Evolutionary conservation across 2,888 invertebrate genomes (phyloP).

Genomic region (Elaeidobius kamerunicus): DNA sequence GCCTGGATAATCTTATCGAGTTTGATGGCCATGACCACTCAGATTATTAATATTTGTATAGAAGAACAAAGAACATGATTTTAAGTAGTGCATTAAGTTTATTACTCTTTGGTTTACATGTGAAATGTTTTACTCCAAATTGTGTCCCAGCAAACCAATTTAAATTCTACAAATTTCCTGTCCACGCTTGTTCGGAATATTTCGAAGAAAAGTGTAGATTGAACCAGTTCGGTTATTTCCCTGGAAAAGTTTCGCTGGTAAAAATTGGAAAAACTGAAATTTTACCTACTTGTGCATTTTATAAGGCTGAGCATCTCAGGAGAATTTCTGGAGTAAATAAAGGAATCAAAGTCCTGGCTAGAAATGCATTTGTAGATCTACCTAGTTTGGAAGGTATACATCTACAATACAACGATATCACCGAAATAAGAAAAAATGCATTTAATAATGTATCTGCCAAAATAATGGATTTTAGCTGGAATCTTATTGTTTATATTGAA

Average conservation of each 20-base stretch:
- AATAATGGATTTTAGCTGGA: conserved; percentile 31
- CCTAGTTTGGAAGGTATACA: conserved; percentile 20
- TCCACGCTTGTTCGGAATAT: conserved; percentile 16
- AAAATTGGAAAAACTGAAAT: conserved; percentile 23
- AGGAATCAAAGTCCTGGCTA: conserved; percentile 23
- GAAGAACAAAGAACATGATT: too few relatives aligned
- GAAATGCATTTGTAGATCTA: conserved; percentile 24
- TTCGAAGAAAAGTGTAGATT: conserved; percentile 5
- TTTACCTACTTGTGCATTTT: conserved; percentile 30
- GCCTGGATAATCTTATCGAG: too few relatives aligned
- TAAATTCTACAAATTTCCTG: conserved; percentile 18
- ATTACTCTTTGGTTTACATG: not conserved
- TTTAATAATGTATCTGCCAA: conserved; percentile 24
- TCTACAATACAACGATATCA: conserved; percentile 25
- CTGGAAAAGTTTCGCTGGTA: conserved; percentile 18
- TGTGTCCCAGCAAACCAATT: conserved; percentile 27
- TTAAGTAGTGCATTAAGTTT: not conserved
- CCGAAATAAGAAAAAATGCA: conserved; percentile 19
- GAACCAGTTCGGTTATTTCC: conserved; percentile 5
- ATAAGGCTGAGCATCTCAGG: conserved; percentile 3
- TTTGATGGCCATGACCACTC: too few relatives aligned
- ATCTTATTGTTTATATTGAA: conserved; percentile 27
- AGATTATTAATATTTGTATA: too few relatives aligned
- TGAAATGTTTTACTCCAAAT: conserved; percentile 15
- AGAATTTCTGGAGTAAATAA: conserved; percentile 25